Conservation (phyloP, 2,888 invertebrate genomes). For the Thecocarcelia acutangulata region DNA sequence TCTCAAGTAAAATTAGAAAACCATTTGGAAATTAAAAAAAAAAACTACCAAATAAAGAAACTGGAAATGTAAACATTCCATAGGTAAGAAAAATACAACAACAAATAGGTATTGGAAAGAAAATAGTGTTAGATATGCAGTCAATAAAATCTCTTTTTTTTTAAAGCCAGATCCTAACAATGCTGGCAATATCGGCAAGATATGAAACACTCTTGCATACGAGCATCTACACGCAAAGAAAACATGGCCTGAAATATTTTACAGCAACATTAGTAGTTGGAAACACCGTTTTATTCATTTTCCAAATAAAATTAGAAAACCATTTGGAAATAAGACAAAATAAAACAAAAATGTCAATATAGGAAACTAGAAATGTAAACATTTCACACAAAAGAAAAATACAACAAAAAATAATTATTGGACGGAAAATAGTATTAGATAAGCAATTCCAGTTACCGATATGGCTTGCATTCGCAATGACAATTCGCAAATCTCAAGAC, state of each 20-base stretch:
- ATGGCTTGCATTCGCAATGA: too few relatives aligned
- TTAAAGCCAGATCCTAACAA: slow-evolving; percentile 58
- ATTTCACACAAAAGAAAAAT: slow-evolving; percentile 38
- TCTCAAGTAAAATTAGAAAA: slow-evolving; percentile 37
- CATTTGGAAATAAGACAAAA: background rate
- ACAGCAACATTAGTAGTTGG: too few relatives aligned
- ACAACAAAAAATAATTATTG: slow-evolving; percentile 34
- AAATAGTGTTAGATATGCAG: slow-evolving; percentile 57
- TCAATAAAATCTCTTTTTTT: slow-evolving; percentile 55
- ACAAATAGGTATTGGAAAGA: slow-evolving; percentile 52
- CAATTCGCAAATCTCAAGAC: too few relatives aligned
- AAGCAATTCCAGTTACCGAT: too few relatives aligned
- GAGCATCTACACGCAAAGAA: background rate
- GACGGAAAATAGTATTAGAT: slow-evolving; percentile 59
- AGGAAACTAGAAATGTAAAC: slow-evolving; percentile 55
- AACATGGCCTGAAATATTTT: too few relatives aligned
- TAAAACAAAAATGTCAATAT: slow-evolving; percentile 21
- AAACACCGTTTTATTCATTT: too few relatives aligned
- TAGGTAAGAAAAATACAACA: slow-evolving; percentile 17
- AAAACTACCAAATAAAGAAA: slow-evolving; percentile 38
- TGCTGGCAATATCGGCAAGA: slow-evolving; percentile 20
- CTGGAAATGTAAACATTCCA: slow-evolving; percentile 61
- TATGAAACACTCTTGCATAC: background rate
- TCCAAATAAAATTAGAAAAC: slow-evolving; percentile 37
- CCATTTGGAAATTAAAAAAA: slow-evolving; percentile 1